Percentiles rank a stretch among this genome's conserved stretches.
Conservation (phyloP, 23 tunicate genomes). For the Styela plicata region DNA sequence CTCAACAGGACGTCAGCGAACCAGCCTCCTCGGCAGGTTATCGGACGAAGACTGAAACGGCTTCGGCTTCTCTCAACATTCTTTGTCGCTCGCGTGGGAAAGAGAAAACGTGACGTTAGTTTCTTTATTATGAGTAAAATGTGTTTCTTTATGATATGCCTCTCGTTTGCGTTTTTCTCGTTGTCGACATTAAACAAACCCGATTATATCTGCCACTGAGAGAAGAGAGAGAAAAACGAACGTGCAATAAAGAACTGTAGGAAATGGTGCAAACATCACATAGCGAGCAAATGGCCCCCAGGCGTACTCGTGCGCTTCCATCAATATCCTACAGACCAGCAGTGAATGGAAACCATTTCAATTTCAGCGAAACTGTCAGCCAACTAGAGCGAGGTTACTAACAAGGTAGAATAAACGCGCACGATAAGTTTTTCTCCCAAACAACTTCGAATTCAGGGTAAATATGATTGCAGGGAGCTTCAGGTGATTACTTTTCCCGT, state of each 20-base stretch:
- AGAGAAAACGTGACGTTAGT: slow-evolving; percentile 2
- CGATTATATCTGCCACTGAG: neutral
- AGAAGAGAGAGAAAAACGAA: neutral
- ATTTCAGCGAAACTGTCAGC: neutral
- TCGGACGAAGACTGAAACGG: slow-evolving; percentile 2
- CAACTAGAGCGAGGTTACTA: too few relatives aligned
- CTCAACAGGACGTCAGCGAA: neutral
- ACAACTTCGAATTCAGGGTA: too few relatives aligned
- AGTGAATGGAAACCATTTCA: neutral
- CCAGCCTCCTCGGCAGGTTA: neutral
- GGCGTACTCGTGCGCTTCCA: neutral
- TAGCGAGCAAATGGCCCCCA: neutral
- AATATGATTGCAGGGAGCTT: too few relatives aligned
- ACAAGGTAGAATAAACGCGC: too few relatives aligned
- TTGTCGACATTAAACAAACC: neutral
- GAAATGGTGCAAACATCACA: neutral
- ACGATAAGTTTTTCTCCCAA: too few relatives aligned
- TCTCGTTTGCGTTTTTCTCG: neutral
- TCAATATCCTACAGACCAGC: neutral
- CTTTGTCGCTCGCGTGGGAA: slow-evolving; percentile 26
- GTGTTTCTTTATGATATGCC: neutral
- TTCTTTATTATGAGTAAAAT: slow-evolving; percentile 7
- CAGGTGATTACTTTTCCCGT: too few relatives aligned
- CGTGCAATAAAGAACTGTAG: neutral
- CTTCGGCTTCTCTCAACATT: neutral